These are phyloP conservation scores for Nasonia giraulti DNA, from an alignment of 1,140 invertebrate genomes.

Conservation along the genomic window DNA sequence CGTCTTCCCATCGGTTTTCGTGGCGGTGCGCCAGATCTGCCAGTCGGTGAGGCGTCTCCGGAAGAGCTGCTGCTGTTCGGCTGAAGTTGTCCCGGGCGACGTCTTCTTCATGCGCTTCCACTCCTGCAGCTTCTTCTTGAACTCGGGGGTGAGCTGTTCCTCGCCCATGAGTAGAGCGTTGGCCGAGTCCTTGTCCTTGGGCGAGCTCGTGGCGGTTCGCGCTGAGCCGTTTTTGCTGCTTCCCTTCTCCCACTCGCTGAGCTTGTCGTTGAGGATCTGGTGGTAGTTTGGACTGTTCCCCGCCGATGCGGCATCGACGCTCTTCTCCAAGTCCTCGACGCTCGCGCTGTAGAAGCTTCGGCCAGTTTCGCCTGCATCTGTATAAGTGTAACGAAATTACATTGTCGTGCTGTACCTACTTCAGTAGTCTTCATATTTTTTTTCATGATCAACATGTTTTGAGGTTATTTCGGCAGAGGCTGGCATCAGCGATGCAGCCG, in stretches of 20 bases:
- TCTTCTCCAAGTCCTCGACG: constrained; percentile 60
- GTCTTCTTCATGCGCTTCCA: constrained; percentile 86
- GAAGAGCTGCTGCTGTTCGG: constrained; percentile 54
- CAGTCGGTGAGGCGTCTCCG: constrained; percentile 80
- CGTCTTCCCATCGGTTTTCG: constrained; percentile 64
- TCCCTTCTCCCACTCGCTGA: constrained; percentile 83
- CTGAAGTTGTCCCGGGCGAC: constrained; percentile 61
- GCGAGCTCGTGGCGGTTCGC: not conserved
- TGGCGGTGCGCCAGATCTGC: constrained; percentile 77
- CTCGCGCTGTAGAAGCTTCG: constrained; percentile 59
- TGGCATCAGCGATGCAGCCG: not conserved
- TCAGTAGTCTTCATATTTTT: too few species aligned
- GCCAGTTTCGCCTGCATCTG: constrained; percentile 44
- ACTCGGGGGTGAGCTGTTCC: constrained; percentile 83
- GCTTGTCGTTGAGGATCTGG: constrained; percentile 79
- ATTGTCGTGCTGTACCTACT: too few species aligned
- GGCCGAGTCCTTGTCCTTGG: constrained; percentile 54
- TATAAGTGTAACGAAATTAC: not conserved
- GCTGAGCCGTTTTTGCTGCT: constrained; percentile 57
- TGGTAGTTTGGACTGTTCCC: constrained; percentile 77
- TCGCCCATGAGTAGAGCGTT: constrained; percentile 71
- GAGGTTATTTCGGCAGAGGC: not conserved
- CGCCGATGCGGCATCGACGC: constrained; percentile 50
- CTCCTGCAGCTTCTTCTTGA: constrained; percentile 87
- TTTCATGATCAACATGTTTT: not conserved